phyloP scores from a whole-genome alignment of 2,797 vertebrate species.

The Takifugu ocellatus region DNA sequence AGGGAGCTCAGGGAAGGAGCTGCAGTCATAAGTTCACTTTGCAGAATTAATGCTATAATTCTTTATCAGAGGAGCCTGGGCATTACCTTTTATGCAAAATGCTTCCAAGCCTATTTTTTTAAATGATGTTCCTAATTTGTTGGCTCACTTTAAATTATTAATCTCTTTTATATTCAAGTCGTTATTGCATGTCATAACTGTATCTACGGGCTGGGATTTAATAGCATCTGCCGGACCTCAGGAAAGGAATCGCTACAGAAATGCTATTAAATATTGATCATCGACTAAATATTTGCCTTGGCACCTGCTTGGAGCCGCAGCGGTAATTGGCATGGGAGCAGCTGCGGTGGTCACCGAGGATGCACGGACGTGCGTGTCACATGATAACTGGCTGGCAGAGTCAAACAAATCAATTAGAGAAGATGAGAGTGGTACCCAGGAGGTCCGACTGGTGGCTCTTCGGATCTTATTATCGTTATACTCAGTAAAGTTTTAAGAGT shows the following conservation, averaged over 20 bases:
- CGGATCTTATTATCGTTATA: neutral
- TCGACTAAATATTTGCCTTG: conserved; percentile 99
- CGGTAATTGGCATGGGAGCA: conserved; percentile 82
- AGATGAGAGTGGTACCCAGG: neutral
- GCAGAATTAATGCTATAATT: conserved; percentile 99
- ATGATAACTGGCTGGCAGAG: neutral
- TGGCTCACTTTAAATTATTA: conserved; percentile 99
- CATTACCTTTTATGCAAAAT: conserved; percentile 99
- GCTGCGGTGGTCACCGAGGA: conserved; percentile 63
- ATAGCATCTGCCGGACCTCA: conserved; percentile 98
- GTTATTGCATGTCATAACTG: conserved; percentile 99
- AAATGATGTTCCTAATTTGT: conserved; percentile 99
- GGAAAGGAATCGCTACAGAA: conserved; percentile 86
- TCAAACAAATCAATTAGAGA: conserved; percentile 2
- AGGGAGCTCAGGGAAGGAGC: conserved; percentile 92
- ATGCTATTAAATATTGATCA: conserved; percentile 98
- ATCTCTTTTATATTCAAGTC: conserved; percentile 99
- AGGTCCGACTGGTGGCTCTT: neutral
- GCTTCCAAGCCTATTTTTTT: conserved; percentile 94
- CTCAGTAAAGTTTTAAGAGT: neutral
- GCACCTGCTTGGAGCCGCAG: conserved; percentile 85
- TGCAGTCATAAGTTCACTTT: conserved; percentile 99
- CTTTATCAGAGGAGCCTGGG: conserved; percentile 86
- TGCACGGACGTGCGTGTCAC: conserved; percentile 31
- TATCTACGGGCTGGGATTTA: conserved; percentile 99